Evolutionary conservation across 2,888 invertebrate species (phyloP).

Genomic region (Calephelis perditalis): DNA sequence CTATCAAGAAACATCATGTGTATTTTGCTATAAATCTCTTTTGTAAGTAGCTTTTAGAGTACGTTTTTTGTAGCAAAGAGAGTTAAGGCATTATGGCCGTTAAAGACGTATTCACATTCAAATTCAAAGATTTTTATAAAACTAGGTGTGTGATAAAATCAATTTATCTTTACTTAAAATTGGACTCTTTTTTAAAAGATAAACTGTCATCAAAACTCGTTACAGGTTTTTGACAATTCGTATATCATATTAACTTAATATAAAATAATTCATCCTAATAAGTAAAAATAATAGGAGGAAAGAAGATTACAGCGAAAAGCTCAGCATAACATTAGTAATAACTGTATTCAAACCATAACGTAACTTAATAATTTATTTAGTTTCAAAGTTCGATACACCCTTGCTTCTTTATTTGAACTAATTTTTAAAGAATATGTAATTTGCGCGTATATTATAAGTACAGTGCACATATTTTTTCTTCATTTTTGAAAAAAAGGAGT

Average conservation of each 20-base stretch:
- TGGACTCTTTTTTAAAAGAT: too few species aligned
- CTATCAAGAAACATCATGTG: too few species aligned
- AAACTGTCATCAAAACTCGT: too few species aligned
- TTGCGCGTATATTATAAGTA: too few species aligned
- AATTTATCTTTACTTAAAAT: too few species aligned
- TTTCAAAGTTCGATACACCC: conserved; percentile 17
- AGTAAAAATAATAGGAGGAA: conserved; percentile 20
- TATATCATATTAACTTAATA: neutral
- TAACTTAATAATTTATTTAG: conserved; percentile 11
- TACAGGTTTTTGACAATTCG: neutral
- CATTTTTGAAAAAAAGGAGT: too few species aligned
- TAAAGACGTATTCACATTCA: conserved; percentile 7
- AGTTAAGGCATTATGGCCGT: neutral
- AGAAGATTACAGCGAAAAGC: conserved; percentile 30
- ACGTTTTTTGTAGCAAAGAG: too few species aligned
- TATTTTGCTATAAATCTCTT: too few species aligned
- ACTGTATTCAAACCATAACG: conserved; percentile 20
- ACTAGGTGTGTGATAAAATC: too few species aligned
- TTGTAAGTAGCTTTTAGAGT: too few species aligned
- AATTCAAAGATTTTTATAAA: neutral
- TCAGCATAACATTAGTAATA: conserved; percentile 19
- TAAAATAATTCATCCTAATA: neutral
- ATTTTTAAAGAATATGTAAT: too few species aligned
- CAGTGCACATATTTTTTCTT: too few species aligned
- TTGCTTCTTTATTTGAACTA: neutral